Evolutionary conservation across 2,797 vertebrate species (phyloP), one percentile per base, ranked within the genome.

Genomic region (Coregonus suidteri): DNA sequence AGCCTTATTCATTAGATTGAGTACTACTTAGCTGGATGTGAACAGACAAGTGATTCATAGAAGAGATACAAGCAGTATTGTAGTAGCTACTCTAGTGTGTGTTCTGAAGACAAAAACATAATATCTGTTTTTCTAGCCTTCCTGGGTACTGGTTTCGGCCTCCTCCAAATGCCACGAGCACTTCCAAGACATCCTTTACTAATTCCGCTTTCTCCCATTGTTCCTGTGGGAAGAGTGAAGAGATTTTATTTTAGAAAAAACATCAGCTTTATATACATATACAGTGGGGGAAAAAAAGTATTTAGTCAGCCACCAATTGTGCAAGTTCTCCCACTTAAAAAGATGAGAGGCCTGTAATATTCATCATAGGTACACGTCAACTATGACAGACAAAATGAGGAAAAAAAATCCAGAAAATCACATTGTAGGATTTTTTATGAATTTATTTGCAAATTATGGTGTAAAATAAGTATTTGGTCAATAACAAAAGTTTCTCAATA

Each of bases 131-230:
- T 85, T 93, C 95, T 95, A 91, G 96, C 95, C 95, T 96, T 93
- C 95, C 95, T 80, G 95, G 95, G 91, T 95, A 96, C 82, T 95
- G 94, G 90, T 93, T 94, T 86, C 92, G 93, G 81, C 95, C 95
- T 76, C 93, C 92, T 92, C 95, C 95, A n/a, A 96, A 96, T 79
- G 94, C 95, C 91, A 96, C 82, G 84, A 96, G 96, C 82, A 91
- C 85, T 83, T 96, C 94, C 94, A 96, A 95, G 90, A 89, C 86
- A 89, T 95, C 93, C 92, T 95, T 96, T 92, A 95, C 95, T 94
- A 96, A 94, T 94, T 95, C 94, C 91, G 95, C 93, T 84, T 94
- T 91, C 93, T 94, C 93, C 95, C 95, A 96, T 78, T 94, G 93
- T 92, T 96, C 95, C 96, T 96, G 94, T 95, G 94, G 93, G 94